A percentile compares a stretch with the other conserved stretches of the same genome.
These are phyloP conservation scores for Rissa tridactyla DNA, from an alignment of 2,113 vertebrate species.

Conservation along the genomic window DNA sequence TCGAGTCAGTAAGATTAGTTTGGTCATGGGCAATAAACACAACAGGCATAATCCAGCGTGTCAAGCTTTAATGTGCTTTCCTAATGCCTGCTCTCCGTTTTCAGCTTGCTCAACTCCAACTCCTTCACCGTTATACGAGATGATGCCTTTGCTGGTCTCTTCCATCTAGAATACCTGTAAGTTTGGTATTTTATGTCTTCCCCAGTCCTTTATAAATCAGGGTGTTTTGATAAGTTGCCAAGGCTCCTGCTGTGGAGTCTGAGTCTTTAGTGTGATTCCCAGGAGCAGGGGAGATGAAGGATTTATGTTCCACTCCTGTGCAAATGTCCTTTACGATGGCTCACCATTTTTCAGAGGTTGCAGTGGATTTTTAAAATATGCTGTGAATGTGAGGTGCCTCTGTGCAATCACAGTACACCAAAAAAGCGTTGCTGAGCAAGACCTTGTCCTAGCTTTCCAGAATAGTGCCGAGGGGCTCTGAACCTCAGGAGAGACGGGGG, in stretches of 20 bases:
- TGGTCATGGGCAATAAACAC: slow-evolving; percentile 40
- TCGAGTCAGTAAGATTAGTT: slow-evolving; percentile 21
- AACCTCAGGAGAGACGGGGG: slow-evolving; percentile 9
- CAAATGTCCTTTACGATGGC: not conserved
- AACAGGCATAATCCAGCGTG: not conserved
- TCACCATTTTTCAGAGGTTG: not conserved
- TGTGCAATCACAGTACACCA: not conserved
- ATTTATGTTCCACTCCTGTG: not conserved
- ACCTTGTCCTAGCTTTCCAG: slow-evolving; percentile 33
- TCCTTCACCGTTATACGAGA: slow-evolving; percentile 91
- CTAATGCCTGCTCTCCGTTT: slow-evolving; percentile 61
- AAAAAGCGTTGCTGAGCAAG: slow-evolving; percentile 30
- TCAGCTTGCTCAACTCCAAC: slow-evolving; percentile 96
- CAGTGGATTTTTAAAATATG: not conserved
- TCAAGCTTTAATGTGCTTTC: not conserved
- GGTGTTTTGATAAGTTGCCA: not conserved
- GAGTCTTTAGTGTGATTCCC: not conserved
- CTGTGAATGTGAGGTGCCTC: not conserved
- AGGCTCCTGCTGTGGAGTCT: not conserved
- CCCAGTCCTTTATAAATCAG: not conserved
- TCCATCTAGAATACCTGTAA: slow-evolving; percentile 98
- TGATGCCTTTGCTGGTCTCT: slow-evolving; percentile 95
- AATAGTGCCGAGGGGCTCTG: not conserved
- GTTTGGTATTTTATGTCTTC: slow-evolving; percentile 63
- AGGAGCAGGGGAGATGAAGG: not conserved